phyloP scores from a whole-genome alignment of 2,888 invertebrate species.

The Aricia artaxerxes region DNA sequence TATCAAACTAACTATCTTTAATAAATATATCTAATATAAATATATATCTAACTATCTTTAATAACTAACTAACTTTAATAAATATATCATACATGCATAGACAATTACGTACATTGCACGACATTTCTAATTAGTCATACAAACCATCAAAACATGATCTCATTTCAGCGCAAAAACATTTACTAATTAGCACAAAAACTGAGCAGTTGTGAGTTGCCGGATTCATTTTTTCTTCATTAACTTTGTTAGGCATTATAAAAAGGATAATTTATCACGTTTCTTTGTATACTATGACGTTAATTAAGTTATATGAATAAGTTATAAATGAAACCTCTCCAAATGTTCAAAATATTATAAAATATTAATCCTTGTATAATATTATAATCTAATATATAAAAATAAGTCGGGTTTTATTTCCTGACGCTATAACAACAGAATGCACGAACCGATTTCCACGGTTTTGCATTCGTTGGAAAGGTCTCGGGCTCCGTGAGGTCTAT shows the following conservation, averaged over 20 bases:
- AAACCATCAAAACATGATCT: constrained; percentile 53
- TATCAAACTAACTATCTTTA: too few relatives aligned
- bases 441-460: too few relatives aligned
- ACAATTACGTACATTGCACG: neutral
- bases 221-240: constrained; percentile 52
- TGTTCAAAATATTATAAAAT: neutral
- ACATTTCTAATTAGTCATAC: neutral
- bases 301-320: neutral
- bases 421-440: too few relatives aligned
- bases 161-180: constrained; percentile 59
- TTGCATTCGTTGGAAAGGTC: too few relatives aligned
- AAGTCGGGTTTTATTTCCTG: too few relatives aligned
- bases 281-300: neutral
- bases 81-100: neutral
- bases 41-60: too few relatives aligned
- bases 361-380: too few relatives aligned
- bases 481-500: too few relatives aligned
- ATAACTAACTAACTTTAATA: too few relatives aligned
- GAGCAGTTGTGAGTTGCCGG: constrained; percentile 62
- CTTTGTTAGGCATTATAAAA: neutral
- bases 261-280: neutral
- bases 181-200: constrained; percentile 59
- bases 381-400: too few relatives aligned
- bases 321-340: neutral
- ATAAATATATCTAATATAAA: too few relatives aligned